These are phyloP conservation scores for Cephus cinctus DNA, from an alignment of 1,140 invertebrate species.

Conservation along the genomic window DNA sequence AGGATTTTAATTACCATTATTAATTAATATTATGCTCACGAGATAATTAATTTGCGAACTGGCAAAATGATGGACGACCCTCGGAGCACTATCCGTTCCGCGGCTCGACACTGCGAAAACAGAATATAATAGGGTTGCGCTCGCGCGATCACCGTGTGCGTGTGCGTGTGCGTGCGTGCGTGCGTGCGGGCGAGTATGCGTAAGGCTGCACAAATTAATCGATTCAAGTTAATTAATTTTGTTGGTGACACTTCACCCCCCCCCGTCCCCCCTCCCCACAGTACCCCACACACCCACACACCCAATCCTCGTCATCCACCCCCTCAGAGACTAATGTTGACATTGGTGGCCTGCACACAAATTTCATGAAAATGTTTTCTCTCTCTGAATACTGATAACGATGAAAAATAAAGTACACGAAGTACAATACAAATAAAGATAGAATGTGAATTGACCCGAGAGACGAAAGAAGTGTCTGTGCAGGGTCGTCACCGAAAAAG, in stretches of 20 bases:
- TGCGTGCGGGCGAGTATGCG: conserved; percentile 17
- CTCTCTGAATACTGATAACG: too few species aligned
- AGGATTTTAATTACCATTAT: conserved; percentile 13
- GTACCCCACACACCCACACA: neutral
- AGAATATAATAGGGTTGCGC: neutral
- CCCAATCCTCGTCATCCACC: neutral
- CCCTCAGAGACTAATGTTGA: too few species aligned
- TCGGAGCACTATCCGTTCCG: conserved; percentile 7
- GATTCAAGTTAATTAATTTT: conserved; percentile 30
- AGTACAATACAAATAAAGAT: too few species aligned
- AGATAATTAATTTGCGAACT: conserved; percentile 33
- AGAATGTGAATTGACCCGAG: too few species aligned
- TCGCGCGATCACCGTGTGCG: too few species aligned
- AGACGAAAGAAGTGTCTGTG: too few species aligned
- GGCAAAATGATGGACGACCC: conserved; percentile 32
- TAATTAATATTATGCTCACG: conserved; percentile 37
- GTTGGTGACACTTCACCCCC: neutral
- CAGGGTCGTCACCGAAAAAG: conserved; percentile 4
- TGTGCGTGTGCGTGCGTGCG: too few species aligned
- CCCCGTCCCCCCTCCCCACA: neutral
- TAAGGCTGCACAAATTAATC: conserved; percentile 29
- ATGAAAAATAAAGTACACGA: too few species aligned
- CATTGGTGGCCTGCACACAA: too few species aligned
- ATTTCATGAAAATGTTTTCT: too few species aligned
- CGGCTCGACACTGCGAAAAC: neutral